Conservation (phyloP, 2,797 vertebrate genomes). For the Ceyx erithaca region DNA sequence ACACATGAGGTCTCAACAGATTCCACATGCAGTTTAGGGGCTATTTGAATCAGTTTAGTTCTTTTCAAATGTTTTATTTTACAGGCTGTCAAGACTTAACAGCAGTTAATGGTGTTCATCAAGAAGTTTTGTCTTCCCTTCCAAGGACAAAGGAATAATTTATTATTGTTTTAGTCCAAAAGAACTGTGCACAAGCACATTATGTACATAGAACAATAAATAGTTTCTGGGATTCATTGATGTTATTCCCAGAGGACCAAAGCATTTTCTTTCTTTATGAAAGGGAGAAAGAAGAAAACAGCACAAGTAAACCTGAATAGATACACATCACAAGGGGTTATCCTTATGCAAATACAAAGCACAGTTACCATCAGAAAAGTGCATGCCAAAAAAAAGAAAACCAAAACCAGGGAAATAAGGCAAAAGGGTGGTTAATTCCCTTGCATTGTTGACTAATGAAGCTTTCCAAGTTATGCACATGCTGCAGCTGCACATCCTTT, state of each 20-base stretch:
- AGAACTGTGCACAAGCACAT: not conserved
- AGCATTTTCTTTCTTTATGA: not conserved
- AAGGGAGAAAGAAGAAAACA: not conserved
- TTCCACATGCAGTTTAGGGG: not conserved
- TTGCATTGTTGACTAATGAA: slow-evolving; percentile 3
- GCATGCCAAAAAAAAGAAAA: not conserved
- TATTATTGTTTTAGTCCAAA: slow-evolving; percentile 11
- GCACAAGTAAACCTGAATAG: slow-evolving; percentile 9
- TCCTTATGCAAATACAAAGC: slow-evolving; percentile 12
- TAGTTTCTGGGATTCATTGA: slow-evolving; percentile 8
- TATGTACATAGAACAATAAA: not conserved
- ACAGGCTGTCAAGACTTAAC: not conserved
- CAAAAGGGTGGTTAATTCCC: not conserved
- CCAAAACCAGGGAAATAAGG: not conserved
- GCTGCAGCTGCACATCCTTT: slow-evolving; percentile 13
- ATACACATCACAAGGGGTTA: not conserved
- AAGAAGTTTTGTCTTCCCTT: not conserved
- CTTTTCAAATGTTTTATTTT: slow-evolving; percentile 12
- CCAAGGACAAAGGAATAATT: not conserved
- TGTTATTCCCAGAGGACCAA: slow-evolving; percentile 22
- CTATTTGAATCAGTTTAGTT: not conserved
- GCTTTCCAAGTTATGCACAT: not conserved
- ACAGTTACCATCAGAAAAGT: not conserved
- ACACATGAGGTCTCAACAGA: not conserved
- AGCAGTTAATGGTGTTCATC: not conserved